Evolutionary conservation across 2,888 invertebrate genomes (phyloP).

Genomic region (Trypoxylon attenuatum): DNA sequence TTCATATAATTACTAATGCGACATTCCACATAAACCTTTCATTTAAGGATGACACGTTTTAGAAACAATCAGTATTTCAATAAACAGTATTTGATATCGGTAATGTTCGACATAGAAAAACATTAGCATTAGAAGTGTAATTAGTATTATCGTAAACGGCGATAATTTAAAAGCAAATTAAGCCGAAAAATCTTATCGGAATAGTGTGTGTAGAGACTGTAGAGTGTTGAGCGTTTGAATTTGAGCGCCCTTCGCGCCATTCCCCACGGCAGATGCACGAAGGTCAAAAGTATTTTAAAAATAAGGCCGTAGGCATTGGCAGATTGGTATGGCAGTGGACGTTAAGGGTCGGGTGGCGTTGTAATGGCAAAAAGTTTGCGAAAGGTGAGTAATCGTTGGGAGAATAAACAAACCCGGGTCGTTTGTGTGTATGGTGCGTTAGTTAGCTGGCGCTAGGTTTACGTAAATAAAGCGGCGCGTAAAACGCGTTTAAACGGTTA

Average conservation of each 20-base stretch:
- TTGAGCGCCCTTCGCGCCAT: slow-evolving; percentile 67
- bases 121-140: too few species aligned
- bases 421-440: slow-evolving; percentile 35
- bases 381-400: slow-evolving; percentile 80
- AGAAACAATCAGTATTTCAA: too few species aligned
- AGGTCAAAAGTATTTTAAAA: slow-evolving; percentile 75
- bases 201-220: not conserved
- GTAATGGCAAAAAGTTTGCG: slow-evolving; percentile 87
- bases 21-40: too few species aligned
- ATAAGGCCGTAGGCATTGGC: slow-evolving; percentile 71
- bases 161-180: too few species aligned
- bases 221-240: slow-evolving; percentile 68
- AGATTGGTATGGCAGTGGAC: slow-evolving; percentile 81
- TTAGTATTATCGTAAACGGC: too few species aligned
- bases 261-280: slow-evolving; percentile 72
- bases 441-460: slow-evolving; percentile 43
- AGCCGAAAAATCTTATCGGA: not conserved
- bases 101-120: too few species aligned
- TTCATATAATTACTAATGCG: too few species aligned
- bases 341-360: slow-evolving; percentile 87
- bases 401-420: slow-evolving; percentile 30
- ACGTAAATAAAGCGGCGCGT: slow-evolving; percentile 50
- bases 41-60: too few species aligned
- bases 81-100: too few species aligned
- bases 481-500: slow-evolving; percentile 42